Base-by-base conservation (phyloP, 2,113 vertebrate genomes). In the Puffinus mauretanicus region DNA sequence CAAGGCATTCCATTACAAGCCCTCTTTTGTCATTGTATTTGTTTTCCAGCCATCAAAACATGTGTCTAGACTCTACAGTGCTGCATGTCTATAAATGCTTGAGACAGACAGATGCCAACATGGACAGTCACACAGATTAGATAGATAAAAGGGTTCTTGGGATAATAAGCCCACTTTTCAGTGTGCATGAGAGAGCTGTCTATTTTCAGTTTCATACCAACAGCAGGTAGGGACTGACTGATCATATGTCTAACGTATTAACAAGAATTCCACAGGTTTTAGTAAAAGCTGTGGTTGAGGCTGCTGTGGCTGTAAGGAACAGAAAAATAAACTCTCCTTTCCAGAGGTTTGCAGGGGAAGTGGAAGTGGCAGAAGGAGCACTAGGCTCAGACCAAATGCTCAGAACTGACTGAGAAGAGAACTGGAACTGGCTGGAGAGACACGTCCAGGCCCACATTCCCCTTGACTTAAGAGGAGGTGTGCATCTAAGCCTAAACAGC, bases 171-270 rank as follows among this genome's bases (percentile, higher is more conserved):
- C n/a, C 38, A 65, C 95, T 94, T 94, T 86, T 36, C 80, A 57
- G 72, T 88, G 81, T 82, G 62, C 54, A 18, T 54, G 49, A 32
- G 44, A 1, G 10, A 47, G 47, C 86, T 87, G 25, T 82, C 88
- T 81, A 25, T 96, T 96, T 97, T 91, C 82, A 71, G 65, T 82
- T 66, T 82, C n/a, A 12, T 65, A 46, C 61, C 66, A 71, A 47
- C 70, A 88, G 92, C 95, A 76, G 94, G 78, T 91, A 85, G 95
- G 90, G 91, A 84, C 86, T 88, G 66, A 54, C 82, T 52, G 87
- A 86, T 91, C 21, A 7, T 57, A 51, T 44, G 32, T 69, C 27
- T 49, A 6, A 64, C 46, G 24, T 11, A 7, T 16, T 38, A 27
- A 19, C 60, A 90, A 91, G 42, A 80, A 61, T 80, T 94, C 86